phyloP scores from a whole-genome alignment of 1,140 invertebrate genomes.

The Leptoteleia sp. region DNA sequence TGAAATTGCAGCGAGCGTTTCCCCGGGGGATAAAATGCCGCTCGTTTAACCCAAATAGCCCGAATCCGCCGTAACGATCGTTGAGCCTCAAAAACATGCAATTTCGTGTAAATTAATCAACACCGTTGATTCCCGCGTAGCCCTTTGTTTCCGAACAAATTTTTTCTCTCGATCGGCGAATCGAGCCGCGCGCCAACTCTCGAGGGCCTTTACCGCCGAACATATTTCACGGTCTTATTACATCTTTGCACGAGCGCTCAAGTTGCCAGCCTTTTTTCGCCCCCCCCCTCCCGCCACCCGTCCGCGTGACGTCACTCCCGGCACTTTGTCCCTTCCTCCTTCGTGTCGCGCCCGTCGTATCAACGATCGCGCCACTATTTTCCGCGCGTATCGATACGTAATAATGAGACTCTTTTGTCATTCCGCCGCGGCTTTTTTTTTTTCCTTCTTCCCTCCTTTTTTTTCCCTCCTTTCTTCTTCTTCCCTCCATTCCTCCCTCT shows the following conservation, averaged over 20 bases:
- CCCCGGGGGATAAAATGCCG: slow-evolving; percentile 9
- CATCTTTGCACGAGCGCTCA: slow-evolving; percentile 55
- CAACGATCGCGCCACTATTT: no score
- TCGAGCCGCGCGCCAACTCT: slow-evolving; percentile 29
- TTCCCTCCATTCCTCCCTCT: no score
- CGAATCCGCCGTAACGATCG: slow-evolving; percentile 14
- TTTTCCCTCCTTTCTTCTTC: no score
- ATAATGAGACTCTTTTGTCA: no score
- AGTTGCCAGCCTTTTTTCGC: slow-evolving; percentile 40
- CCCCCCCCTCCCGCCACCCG: slow-evolving; percentile 2
- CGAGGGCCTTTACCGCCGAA: slow-evolving; percentile 39
- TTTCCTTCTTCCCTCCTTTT: no score
- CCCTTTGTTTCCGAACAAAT: slow-evolving; percentile 45
- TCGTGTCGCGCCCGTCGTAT: no score
- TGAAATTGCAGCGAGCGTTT: neutral
- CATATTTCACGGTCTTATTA: slow-evolving; percentile 65
- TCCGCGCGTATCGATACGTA: no score
- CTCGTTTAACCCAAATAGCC: slow-evolving; percentile 45
- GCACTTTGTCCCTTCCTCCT: slow-evolving; percentile 51
- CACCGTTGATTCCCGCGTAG: slow-evolving; percentile 37
- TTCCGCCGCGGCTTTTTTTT: no score
- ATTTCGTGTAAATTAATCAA: slow-evolving; percentile 52
- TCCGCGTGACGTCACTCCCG: slow-evolving; percentile 34
- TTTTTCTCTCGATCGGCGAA: slow-evolving; percentile 43
- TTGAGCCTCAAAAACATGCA: slow-evolving; percentile 21